These are phyloP conservation scores for Nannobrachium achirus DNA, from an alignment of 2,113 vertebrate species.

Conservation along the genomic window DNA sequence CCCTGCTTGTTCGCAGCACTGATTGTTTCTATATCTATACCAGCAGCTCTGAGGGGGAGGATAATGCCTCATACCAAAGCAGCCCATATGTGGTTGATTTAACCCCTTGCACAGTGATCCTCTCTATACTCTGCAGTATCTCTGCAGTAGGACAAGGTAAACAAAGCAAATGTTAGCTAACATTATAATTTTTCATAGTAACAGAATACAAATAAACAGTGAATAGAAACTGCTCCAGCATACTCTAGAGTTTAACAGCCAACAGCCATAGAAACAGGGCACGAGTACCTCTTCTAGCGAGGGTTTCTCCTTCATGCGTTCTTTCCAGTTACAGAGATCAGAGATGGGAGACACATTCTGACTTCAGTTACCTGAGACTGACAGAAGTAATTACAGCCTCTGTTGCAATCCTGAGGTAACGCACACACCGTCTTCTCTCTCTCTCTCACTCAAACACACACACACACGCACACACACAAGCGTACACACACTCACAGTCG, in stretches of 20 bases:
- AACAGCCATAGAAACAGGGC: conserved; percentile 3
- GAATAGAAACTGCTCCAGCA: conserved; percentile 5
- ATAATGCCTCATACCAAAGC: conserved; percentile 39
- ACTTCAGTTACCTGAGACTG: conserved; percentile 60
- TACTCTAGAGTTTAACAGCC: conserved; percentile 13
- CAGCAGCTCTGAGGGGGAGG: conserved; percentile 64
- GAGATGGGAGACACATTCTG: conserved; percentile 38
- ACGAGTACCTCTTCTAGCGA: conserved; percentile 5
- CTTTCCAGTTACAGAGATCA: conserved; percentile 37
- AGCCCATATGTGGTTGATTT: conserved; percentile 61
- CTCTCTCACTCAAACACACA: not conserved
- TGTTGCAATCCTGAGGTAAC: conserved; percentile 41
- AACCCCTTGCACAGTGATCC: conserved; percentile 12
- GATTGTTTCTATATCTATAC: conserved; percentile 63
- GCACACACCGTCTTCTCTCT: not conserved
- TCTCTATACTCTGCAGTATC: conserved; percentile 12
- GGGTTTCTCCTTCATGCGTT: conserved; percentile 23
- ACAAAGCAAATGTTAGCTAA: not conserved
- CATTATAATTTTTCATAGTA: too few species aligned
- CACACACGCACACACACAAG: conserved; percentile 10
- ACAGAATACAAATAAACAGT: too few species aligned
- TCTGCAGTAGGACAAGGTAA: not conserved
- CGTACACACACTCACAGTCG: not conserved
- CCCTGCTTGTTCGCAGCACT: conserved; percentile 49
- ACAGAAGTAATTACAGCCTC: conserved; percentile 63